These are phyloP conservation scores for Stratiomys singularior DNA, from an alignment of 2,888 invertebrate genomes.

Conservation along the genomic window DNA sequence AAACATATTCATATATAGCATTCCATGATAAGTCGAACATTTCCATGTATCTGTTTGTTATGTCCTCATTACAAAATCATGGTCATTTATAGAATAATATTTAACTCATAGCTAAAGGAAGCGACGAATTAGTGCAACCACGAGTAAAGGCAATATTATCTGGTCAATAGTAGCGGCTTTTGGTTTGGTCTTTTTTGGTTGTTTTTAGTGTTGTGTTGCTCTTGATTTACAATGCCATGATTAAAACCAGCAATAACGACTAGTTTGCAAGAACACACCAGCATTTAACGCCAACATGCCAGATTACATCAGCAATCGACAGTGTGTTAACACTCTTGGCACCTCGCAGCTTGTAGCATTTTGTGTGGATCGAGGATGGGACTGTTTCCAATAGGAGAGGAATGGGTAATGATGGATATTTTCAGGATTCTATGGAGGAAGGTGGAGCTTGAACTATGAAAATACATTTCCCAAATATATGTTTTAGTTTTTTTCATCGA, in stretches of 20 bases:
- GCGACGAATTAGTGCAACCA: too few relatives aligned
- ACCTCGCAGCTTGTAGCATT: conserved; percentile 37
- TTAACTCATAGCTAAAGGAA: too few relatives aligned
- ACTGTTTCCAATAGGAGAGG: background rate
- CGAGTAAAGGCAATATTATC: conserved; percentile 1
- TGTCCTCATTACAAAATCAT: too few relatives aligned
- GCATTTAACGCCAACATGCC: conserved; percentile 41
- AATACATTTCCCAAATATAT: too few relatives aligned
- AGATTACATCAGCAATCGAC: conserved; percentile 46
- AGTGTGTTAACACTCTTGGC: conserved; percentile 44
- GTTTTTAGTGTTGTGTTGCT: conserved; percentile 34
- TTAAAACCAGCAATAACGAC: conserved; percentile 33
- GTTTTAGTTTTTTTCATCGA: too few relatives aligned
- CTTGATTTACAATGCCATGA: conserved; percentile 44
- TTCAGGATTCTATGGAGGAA: too few relatives aligned
- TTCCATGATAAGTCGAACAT: too few relatives aligned
- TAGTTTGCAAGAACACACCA: conserved; percentile 36
- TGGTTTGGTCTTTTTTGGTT: conserved; percentile 31
- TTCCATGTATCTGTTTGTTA: too few relatives aligned
- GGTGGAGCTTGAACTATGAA: too few relatives aligned
- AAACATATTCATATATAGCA: too few relatives aligned
- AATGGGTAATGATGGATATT: background rate
- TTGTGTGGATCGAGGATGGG: background rate
- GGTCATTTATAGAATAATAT: too few relatives aligned
- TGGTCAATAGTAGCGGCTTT: background rate